A percentile compares a stretch with the other conserved stretches of the same genome.
phyloP scores from a whole-genome alignment of 64 coral and sea anemone genomes.

The Dendronephthya gigantea region DNA sequence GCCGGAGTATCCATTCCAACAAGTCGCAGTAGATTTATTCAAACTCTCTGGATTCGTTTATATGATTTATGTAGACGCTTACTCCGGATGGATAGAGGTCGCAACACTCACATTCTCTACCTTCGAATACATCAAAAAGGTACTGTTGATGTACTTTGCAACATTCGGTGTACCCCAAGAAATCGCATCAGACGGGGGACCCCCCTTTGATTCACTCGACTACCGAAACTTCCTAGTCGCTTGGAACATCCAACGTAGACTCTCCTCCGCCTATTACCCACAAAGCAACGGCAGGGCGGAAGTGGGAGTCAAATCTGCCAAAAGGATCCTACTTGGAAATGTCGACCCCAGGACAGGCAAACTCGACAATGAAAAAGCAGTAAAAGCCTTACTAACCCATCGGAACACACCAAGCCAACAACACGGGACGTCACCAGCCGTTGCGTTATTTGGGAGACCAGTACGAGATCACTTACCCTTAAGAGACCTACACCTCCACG shows the following conservation, averaged over 20 bases:
- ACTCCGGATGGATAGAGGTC: background rate
- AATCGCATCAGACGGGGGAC: background rate
- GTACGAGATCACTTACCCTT: background rate
- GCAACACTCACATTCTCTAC: background rate
- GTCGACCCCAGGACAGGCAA: background rate
- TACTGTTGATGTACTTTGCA: background rate
- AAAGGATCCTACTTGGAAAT: background rate
- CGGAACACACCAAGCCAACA: background rate
- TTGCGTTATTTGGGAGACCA: background rate
- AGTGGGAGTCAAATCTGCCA: background rate
- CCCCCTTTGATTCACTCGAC: background rate
- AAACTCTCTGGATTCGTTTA: background rate
- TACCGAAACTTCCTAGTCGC: background rate
- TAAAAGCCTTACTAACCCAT: background rate
- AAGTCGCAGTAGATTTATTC: background rate
- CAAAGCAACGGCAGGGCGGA: slow-evolving; percentile 17
- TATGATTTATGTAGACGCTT: background rate
- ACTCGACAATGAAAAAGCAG: background rate
- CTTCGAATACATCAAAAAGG: background rate
- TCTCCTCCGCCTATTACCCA: slow-evolving; percentile 12
- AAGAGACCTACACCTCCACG: background rate
- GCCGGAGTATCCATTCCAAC: background rate
- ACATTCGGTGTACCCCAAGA: slow-evolving; percentile 15
- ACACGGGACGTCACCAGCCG: background rate
- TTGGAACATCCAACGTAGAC: background rate